Evolutionary conservation across 1,140 invertebrate genomes (phyloP).

Genomic region (Cyclargus thomasi): DNA sequence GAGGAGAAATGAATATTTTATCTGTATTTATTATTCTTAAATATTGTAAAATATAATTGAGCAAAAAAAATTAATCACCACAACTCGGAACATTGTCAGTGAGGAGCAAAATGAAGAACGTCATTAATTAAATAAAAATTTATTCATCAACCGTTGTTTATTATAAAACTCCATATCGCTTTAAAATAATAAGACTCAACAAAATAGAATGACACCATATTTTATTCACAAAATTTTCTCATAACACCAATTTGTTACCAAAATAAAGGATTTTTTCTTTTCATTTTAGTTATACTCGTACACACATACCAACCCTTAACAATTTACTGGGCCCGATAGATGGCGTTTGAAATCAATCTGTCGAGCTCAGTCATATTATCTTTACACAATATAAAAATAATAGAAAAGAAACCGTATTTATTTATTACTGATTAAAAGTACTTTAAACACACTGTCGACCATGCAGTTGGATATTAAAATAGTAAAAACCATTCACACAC

Average conservation of each 20-base stretch:
- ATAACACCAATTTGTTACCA: slow-evolving; percentile 74
- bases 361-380: slow-evolving; percentile 52
- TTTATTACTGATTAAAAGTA: not conserved
- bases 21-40: no score
- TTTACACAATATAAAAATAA: slow-evolving; percentile 47
- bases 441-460: not conserved
- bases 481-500: no score
- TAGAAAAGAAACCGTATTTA: slow-evolving; percentile 10
- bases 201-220: slow-evolving; percentile 64
- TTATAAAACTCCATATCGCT: slow-evolving; percentile 8
- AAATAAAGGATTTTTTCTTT: slow-evolving; percentile 71
- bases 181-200: slow-evolving; percentile 35
- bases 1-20: slow-evolving; percentile 38
- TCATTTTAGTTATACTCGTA: slow-evolving; percentile 71
- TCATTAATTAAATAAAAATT: slow-evolving; percentile 21
- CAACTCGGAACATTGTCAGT: no score
- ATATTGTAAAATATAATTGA: no score
- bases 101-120: not conserved
- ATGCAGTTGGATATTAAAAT: no score
- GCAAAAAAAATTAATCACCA: no score
- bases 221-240: slow-evolving; percentile 71
- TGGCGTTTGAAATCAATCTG: slow-evolving; percentile 39
- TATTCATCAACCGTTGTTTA: slow-evolving; percentile 9
- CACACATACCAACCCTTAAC: slow-evolving; percentile 63
- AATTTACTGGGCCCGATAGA: slow-evolving; percentile 50